Evolutionary conservation across 2,888 invertebrate species (phyloP), one percentile per base, ranked within the genome.

Genomic region (Limnephilus auricula): DNA sequence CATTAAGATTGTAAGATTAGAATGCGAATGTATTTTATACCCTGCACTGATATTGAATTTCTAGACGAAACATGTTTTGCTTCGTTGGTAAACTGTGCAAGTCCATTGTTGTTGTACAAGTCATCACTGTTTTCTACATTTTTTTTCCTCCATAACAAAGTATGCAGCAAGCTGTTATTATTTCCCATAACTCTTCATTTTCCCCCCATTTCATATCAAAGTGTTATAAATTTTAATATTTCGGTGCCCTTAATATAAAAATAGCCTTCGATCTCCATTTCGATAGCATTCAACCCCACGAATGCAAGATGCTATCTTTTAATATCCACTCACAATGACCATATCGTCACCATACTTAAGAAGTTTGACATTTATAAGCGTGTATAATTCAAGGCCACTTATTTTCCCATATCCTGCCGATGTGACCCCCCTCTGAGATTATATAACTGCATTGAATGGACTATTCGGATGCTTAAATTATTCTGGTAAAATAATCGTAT

Each of bases 321-420:
- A 65, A 65, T 65, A 65, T 65, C 65, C 65, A 65, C 65, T 65
- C 25, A 65, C 65, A 65, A 65, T 65, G 9, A 9, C 65, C 65
- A 65, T 65, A 65, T 65, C 65, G 65, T 65, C 65, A 82, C 37
- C 82, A 34, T 34, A 82, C 32, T 37, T 32, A 82, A 82, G 82
- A 2, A 82, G 82, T 82, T 82, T 12, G 85, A 85, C 34, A 85
- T 85, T n/a, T 45, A 90, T 82, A 34, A 37, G 83, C 30, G 34
- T 45, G 65, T 88, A 90, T 90, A 90, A 86, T 90, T 90, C 90
- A 87, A 50, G 88, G 87, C 32, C 90, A 82, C 65, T 88, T 90
- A 87, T 87, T 87, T 45, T 79, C 83, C 83, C 90, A 90, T 90
- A 90, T 32, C 78, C 34, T 30, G 37, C 80, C 45, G 12, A 31